Percentiles rank a stretch among this genome's conserved stretches.
phyloP scores from a whole-genome alignment of 2,797 vertebrate species.

The Microctenopoma stevenorrisi region DNA sequence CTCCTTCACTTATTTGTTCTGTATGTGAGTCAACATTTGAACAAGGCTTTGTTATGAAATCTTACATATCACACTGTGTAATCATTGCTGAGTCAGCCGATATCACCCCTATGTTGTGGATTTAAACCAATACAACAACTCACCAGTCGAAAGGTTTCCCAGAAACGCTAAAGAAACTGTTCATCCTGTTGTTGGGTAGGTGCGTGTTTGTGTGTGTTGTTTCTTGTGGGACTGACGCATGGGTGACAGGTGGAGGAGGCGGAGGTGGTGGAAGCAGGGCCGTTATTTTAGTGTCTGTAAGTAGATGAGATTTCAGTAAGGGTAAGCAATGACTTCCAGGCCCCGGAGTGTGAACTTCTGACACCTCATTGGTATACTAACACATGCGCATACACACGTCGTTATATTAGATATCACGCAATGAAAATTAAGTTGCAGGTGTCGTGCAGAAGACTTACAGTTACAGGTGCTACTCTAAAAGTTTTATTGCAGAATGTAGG shows the following conservation, averaged over 20 bases:
- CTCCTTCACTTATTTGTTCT: conserved; percentile 36
- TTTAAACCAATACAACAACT: conserved; percentile 46
- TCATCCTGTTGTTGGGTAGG: conserved; percentile 72
- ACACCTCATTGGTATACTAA: conserved; percentile 48
- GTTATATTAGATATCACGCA: conserved; percentile 28
- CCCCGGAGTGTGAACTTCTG: conserved; percentile 63
- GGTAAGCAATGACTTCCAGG: conserved; percentile 64
- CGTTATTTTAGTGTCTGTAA: conserved; percentile 56
- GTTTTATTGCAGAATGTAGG: conserved; percentile 67
- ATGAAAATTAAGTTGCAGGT: conserved; percentile 29
- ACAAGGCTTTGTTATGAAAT: conserved; percentile 6
- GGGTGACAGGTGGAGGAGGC: conserved; percentile 49
- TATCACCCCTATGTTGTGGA: conserved; percentile 7
- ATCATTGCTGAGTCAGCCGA: background rate
- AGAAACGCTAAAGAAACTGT: conserved; percentile 51
- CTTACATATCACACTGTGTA: background rate
- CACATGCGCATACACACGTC: conserved; percentile 18
- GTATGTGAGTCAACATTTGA: conserved; percentile 29
- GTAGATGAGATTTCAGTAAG: conserved; percentile 70
- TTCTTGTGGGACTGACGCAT: conserved; percentile 57
- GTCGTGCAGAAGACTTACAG: conserved; percentile 65
- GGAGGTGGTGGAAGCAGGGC: conserved; percentile 25
- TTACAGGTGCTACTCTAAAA: conserved; percentile 58
- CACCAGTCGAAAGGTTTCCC: conserved; percentile 33
- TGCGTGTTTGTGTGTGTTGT: conserved; percentile 67